phyloP scores from a whole-genome alignment of 1,140 invertebrate species.

The Leptinotarsa texana region DNA sequence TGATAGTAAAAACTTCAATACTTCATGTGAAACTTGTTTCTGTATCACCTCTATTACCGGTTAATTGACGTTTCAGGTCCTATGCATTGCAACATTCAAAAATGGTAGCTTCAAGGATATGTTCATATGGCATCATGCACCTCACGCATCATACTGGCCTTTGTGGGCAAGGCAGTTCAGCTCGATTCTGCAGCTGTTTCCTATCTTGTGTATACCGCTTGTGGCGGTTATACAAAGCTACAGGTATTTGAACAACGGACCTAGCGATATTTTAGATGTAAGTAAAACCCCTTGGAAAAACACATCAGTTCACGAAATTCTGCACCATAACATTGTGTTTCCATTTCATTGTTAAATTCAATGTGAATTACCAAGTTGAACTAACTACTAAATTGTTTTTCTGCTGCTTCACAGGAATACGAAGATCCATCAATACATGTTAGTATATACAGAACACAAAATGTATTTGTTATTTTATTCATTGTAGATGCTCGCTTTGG shows the following conservation, averaged over 20 bases:
- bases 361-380: neutral
- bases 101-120: conserved; percentile 73
- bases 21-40: no score
- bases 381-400: conserved; percentile 9
- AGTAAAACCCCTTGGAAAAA: conserved; percentile 50
- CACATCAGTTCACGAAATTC: no score
- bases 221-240: conserved; percentile 81
- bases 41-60: no score
- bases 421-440: conserved; percentile 43
- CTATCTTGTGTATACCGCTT: conserved; percentile 75
- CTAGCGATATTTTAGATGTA: conserved; percentile 86
- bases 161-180: conserved; percentile 78
- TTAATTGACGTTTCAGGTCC: conserved; percentile 61
- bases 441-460: conserved; percentile 33
- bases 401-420: conserved; percentile 40
- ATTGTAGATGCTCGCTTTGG: no score
- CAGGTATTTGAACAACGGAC: conserved; percentile 78
- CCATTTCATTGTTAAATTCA: no score
- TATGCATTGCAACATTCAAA: conserved; percentile 78
- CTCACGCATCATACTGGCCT: conserved; percentile 67
- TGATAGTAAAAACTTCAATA: no score
- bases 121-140: conserved; percentile 69
- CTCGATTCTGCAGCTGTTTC: conserved; percentile 75
- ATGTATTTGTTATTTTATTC: no score
- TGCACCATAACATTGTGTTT: no score